A percentile compares a stretch with the other conserved stretches of the same genome.
These are phyloP conservation scores for Dinothrombium tinctorium DNA, from an alignment of 1,140 invertebrate species.

Conservation along the genomic window DNA sequence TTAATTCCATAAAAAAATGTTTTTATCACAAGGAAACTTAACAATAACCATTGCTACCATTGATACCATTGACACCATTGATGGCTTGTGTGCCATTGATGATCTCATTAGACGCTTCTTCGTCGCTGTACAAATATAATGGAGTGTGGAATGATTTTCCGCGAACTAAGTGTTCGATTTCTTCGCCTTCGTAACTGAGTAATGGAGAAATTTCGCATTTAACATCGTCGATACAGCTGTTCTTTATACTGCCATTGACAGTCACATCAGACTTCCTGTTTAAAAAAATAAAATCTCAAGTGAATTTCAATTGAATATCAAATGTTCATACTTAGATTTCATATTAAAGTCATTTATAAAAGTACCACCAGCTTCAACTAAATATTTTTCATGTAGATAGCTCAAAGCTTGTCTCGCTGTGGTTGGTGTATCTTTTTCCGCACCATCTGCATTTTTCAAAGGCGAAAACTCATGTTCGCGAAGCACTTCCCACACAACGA, in stretches of 20 bases:
- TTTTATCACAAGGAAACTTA: no score
- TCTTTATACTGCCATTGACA: no score
- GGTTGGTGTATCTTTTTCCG: conserved; percentile 65
- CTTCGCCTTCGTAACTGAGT: conserved; percentile 66
- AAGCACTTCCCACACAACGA: conserved; percentile 77
- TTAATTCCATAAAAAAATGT: no score
- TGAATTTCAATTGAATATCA: no score
- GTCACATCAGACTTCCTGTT: no score
- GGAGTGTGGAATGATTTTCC: conserved; percentile 11
- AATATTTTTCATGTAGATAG: conserved; percentile 53
- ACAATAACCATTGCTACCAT: no score
- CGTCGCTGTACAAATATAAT: conserved; percentile 15
- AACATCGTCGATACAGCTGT: no score
- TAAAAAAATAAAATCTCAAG: no score
- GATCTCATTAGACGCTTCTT: conserved; percentile 8
- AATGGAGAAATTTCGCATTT: conserved; percentile 74
- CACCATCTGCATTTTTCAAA: conserved; percentile 71
- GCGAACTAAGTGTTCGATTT: conserved; percentile 8
- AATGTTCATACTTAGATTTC: no score
- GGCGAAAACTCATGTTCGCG: conserved; percentile 88
- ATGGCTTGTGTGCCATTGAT: no score
- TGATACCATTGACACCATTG: no score
- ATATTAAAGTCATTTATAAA: not conserved
- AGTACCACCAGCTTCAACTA: conserved; percentile 46
- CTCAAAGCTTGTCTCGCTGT: conserved; percentile 57